phyloP scores from a whole-genome alignment of 1,140 invertebrate species.

The Amphibalanus amphitrite region DNA sequence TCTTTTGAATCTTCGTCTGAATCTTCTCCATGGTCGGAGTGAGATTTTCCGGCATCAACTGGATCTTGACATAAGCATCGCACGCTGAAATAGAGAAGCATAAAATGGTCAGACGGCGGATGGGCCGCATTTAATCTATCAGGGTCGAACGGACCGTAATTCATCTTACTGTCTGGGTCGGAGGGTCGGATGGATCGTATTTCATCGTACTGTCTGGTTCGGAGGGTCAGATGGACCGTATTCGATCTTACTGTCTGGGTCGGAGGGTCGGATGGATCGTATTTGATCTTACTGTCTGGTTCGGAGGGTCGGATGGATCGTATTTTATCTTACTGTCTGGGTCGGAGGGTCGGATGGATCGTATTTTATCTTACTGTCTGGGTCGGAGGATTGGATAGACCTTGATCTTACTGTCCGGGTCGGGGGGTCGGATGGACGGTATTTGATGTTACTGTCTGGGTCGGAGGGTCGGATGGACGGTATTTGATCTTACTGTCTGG shows the following conservation, averaged over 20 bases:
- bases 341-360: not conserved
- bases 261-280: not conserved
- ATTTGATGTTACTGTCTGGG: not conserved
- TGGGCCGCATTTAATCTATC: not conserved
- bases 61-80: not conserved
- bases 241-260: not conserved
- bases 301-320: not conserved
- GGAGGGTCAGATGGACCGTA: not conserved
- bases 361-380: not conserved
- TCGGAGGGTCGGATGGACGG: not conserved
- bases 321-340: not conserved
- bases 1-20: not conserved
- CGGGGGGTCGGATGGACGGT: not conserved
- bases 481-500: not conserved
- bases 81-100: not conserved
- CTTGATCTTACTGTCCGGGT: not conserved
- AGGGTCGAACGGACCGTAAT: not conserved
- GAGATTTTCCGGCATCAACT: not conserved
- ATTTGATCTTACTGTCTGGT: not conserved
- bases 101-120: not conserved
- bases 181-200: not conserved
- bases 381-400: not conserved
- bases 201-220: not conserved
- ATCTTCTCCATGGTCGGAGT: not conserved
- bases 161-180: not conserved